Conservation (phyloP, 1,140 invertebrate genomes). For the Lanistes nyassanus region DNA sequence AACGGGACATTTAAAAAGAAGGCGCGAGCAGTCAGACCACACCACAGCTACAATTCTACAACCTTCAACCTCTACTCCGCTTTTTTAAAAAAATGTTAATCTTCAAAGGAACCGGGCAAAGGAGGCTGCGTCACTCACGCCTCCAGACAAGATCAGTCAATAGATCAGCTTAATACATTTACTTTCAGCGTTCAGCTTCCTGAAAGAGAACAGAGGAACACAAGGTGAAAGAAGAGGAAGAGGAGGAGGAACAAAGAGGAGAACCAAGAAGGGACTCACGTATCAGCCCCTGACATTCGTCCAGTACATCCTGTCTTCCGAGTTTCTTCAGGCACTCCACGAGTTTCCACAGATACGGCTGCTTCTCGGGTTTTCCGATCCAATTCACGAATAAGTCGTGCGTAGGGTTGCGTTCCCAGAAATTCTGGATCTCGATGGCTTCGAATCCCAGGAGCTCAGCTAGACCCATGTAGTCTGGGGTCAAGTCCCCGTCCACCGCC, state of each 20-base stretch:
- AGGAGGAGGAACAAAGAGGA: background rate
- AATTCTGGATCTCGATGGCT: constrained; percentile 14
- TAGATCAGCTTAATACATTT: too few species aligned
- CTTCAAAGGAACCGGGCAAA: too few species aligned
- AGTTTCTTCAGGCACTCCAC: background rate
- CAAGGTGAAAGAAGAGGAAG: background rate
- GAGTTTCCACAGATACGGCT: background rate
- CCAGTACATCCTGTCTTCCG: background rate
- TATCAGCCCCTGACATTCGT: constrained; percentile 12
- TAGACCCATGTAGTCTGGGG: constrained; percentile 18
- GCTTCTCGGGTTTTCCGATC: background rate
- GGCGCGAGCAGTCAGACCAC: too few species aligned
- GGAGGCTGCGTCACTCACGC: too few species aligned
- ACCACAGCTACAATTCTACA: too few species aligned
- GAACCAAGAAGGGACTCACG: background rate
- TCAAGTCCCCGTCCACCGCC: background rate
- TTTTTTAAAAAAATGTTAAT: too few species aligned
- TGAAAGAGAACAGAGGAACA: too few species aligned
- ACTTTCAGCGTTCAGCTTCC: too few species aligned
- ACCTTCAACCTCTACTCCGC: too few species aligned
- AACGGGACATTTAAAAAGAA: too few species aligned
- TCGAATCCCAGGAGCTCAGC: constrained; percentile 20
- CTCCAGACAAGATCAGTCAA: too few species aligned
- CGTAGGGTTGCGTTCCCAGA: constrained; percentile 9
- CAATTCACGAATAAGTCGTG: background rate